Conservation (phyloP, 2,113 vertebrate genomes). For the Hypomesus transpacificus region DNA sequence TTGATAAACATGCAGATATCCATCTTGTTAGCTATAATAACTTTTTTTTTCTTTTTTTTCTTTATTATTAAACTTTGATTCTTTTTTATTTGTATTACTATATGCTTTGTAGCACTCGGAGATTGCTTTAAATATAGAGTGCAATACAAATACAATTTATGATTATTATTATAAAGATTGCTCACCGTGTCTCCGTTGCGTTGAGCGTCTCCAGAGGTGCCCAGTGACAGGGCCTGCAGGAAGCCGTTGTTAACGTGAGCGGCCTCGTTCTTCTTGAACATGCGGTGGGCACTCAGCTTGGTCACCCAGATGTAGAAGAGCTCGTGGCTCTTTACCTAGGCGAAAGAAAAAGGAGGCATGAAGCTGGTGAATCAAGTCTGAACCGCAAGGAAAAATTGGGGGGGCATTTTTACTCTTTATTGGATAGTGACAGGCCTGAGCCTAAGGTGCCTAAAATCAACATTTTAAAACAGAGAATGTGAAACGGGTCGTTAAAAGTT, state of each 20-base stretch:
- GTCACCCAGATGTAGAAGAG: conserved; percentile 87
- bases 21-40: too few species aligned
- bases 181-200: conserved; percentile 57
- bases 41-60: too few species aligned
- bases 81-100: too few species aligned
- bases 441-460: too few species aligned
- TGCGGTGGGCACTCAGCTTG: conserved; percentile 83
- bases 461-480: background rate
- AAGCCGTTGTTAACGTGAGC: conserved; percentile 67
- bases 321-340: conserved; percentile 83
- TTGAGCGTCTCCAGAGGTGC: conserved; percentile 42
- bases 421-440: too few species aligned
- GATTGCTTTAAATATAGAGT: too few species aligned
- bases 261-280: conserved; percentile 72
- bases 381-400: background rate
- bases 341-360: background rate
- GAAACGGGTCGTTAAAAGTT: background rate
- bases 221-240: conserved; percentile 62
- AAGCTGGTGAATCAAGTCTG: too few species aligned
- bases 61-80: too few species aligned
- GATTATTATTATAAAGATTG: too few species aligned
- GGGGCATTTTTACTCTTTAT: background rate
- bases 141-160: too few species aligned
- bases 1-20: too few species aligned
- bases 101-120: too few species aligned